Conservation (phyloP, 2,888 invertebrate genomes). For the Electrophaes corylata region DNA sequence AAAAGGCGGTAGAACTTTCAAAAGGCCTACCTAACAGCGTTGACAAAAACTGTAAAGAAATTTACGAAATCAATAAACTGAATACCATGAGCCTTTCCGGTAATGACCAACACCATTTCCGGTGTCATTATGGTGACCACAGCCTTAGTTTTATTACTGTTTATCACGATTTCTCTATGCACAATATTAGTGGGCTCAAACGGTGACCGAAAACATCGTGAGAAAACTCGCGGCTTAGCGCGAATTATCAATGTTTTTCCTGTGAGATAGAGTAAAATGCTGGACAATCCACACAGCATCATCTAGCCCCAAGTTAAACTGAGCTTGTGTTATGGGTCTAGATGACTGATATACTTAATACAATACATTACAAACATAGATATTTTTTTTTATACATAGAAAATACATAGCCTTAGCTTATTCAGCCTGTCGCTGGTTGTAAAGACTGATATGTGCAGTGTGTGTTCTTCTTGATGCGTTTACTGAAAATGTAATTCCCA, state of each 20-base stretch:
- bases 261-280: background rate
- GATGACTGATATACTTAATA: too few relatives aligned
- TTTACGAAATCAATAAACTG: constrained; percentile 55
- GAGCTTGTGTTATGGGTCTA: too few relatives aligned
- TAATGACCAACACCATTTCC: constrained; percentile 49
- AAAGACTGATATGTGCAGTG: too few relatives aligned
- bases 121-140: constrained; percentile 54
- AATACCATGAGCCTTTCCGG: constrained; percentile 47
- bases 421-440: too few relatives aligned
- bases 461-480: too few relatives aligned
- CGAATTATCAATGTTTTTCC: background rate
- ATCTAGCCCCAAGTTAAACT: too few relatives aligned
- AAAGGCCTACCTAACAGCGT: constrained; percentile 7
- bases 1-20: background rate
- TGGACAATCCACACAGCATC: too few relatives aligned
- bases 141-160: constrained; percentile 21
- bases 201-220: background rate
- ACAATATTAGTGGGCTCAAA: background rate
- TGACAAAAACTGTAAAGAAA: constrained; percentile 32
- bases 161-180: constrained; percentile 37
- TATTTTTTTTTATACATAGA: too few relatives aligned
- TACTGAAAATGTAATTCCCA: too few relatives aligned
- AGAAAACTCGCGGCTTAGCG: background rate
- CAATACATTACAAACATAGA: too few relatives aligned
- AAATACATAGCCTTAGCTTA: too few relatives aligned